Base-by-base conservation (phyloP, 2,113 vertebrate genomes). In the Notiomystis cincta region DNA sequence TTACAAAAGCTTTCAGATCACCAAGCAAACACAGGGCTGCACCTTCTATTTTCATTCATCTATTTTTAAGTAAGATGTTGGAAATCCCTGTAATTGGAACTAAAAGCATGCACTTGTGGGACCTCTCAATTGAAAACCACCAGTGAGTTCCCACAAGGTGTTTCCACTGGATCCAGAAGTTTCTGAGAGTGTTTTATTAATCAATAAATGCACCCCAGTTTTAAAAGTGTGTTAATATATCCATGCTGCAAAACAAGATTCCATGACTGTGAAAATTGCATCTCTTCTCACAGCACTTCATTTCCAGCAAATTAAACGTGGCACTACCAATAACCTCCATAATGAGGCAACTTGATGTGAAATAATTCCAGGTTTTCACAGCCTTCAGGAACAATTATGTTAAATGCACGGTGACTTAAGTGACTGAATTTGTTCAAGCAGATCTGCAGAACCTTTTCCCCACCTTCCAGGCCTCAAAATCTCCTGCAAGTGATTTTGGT, bases 291-390 rank as follows among this genome's bases (percentile, higher is more conserved):
- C 27, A 85, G 82, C 66, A 51, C 19, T 92, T 79, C 47, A 90
- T 85, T 93, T 56, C 75, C 65, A 90, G 76, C 51, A 92, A 95
- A 82, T 86, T 79, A 85, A 85, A 90, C 2, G 19, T 30, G 51
- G 57, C 48, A 67, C 27, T 44, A 45, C 57, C 1, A 0, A 79
- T 79, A 95, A 67, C 35, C 33, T 27, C 47, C 37, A 17, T 64
- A 66, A 70, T 70, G 24, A 79, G 61, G 38, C 56, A 85, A 58
- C 48, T 37, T 50, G 44, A 79, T 54, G 70, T 51, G 82, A 78
- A 96, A 79, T 75, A 92, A 93, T 51, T 71, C 61, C 67, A 44
- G 47, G 45, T 50, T 95, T 93, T 82, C 76, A 76, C 79, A 93
- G 89, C 66, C 57, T 85, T 93, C 35, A 8, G 75, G 24, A 88